Evolutionary conservation across 2,888 invertebrate species (phyloP), one percentile per base, ranked within the genome.

Genomic region (Nineta flava): DNA sequence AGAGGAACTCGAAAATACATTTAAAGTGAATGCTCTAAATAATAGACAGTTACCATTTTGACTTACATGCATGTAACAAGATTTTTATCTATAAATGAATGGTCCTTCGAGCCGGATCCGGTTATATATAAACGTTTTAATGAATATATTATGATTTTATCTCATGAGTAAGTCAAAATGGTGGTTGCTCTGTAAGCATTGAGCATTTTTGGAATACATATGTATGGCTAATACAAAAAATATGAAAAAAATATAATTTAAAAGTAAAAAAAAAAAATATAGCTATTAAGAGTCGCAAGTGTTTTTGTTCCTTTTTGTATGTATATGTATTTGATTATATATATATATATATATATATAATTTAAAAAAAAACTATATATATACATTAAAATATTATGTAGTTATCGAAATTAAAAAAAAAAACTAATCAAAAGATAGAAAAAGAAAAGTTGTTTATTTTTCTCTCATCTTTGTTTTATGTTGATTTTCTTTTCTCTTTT

Each of bases 251-350:
- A 10, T n/a, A 35, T 5, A 38, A 38, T 38, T 13, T 38, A 15
- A 38, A 12, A 12, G 6, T 12, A 4, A 38, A 38, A 40, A 34
- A 34, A 16, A 40, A 34, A 19, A 16, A n/a, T 35, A 48, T 48
- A 48, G 48, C 17, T 40, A 16, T 48, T 56, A 64, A 62, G 61
- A 62, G 55, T 56, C 56, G 65, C 64, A 65, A 65, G 58, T 44
- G 44, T 57, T 65, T 67, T 66, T 66, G 65, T 66, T 67, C 66
- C 66, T 65, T 66, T 64, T 57, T 65, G 66, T 65, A 64, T 66
- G 65, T 59, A 65, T 64, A 64, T 56, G 56, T 56, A 58, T 59
- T 52, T 55, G 42, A 40, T 40, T 53, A 35, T 41, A 47, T 48
- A 38, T 12, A 38, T 15, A 12, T 38, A 38, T 13, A 26, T 26